Conservation (phyloP, 2,113 vertebrate genomes). For the Nycticryphes semicollaris region DNA sequence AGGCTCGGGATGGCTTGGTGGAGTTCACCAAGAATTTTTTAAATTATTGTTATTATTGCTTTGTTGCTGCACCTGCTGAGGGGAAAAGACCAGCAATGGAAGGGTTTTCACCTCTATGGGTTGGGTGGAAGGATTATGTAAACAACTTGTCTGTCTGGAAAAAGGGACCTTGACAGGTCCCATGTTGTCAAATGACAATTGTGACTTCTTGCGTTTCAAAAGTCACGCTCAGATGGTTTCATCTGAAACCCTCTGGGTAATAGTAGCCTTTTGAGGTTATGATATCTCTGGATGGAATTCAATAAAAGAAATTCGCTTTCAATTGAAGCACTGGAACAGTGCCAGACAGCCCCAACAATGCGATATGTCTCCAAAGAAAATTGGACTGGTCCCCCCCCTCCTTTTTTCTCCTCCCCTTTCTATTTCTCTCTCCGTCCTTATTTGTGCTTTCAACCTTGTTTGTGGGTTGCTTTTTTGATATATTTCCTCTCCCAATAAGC, state of each 20-base stretch:
- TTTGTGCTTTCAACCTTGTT: slow-evolving; percentile 66
- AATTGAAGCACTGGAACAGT: slow-evolving; percentile 74
- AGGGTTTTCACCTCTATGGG: slow-evolving; percentile 25
- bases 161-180: slow-evolving; percentile 61
- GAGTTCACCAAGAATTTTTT: background rate
- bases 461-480: slow-evolving; percentile 23
- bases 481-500: slow-evolving; percentile 44
- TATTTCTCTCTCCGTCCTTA: slow-evolving; percentile 44
- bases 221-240: slow-evolving; percentile 78
- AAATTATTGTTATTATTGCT: background rate
- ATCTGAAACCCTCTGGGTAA: slow-evolving; percentile 79
- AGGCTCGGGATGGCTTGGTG: background rate
- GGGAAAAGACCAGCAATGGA: slow-evolving; percentile 23
- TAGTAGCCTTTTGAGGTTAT: slow-evolving; percentile 83
- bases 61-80: slow-evolving; percentile 55
- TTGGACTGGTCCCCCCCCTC: slow-evolving; percentile 36
- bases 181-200: slow-evolving; percentile 72
- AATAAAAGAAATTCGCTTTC: slow-evolving; percentile 81
- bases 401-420: slow-evolving; percentile 44
- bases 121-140: slow-evolving; percentile 66
- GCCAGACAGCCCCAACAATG: slow-evolving; percentile 77
- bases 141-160: slow-evolving; percentile 70
- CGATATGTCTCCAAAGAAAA: slow-evolving; percentile 69
- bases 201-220: slow-evolving; percentile 71
- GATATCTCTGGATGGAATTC: slow-evolving; percentile 85